A percentile compares a stretch with the other conserved stretches of the same genome.
Evolutionary conservation across 1,140 invertebrate genomes (phyloP).

Genomic region (Bathynomus jamesi): DNA sequence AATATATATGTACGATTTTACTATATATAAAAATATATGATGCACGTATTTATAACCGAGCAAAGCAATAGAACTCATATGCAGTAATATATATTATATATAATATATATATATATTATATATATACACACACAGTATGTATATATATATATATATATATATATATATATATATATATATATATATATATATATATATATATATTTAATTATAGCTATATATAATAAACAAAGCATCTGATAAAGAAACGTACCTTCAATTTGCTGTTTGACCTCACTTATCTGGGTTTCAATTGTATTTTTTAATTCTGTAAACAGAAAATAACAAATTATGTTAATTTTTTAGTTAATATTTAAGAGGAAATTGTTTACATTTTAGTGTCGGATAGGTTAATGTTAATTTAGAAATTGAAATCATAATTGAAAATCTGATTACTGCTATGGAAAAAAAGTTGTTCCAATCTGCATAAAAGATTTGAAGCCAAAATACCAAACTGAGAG

Average conservation of each 20-base stretch:
- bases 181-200: background rate
- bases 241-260: constrained; percentile 72
- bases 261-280: constrained; percentile 86
- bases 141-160: background rate
- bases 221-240: background rate
- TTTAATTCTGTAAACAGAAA: constrained; percentile 74
- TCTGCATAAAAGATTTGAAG: too few relatives aligned
- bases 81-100: background rate
- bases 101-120: background rate
- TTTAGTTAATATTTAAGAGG: constrained; percentile 10
- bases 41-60: too few relatives aligned
- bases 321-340: constrained; percentile 15
- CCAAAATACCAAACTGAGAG: too few relatives aligned
- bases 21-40: background rate
- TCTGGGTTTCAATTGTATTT: constrained; percentile 88
- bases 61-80: too few relatives aligned
- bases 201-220: background rate
- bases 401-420: background rate
- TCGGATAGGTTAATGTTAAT: background rate
- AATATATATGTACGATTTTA: background rate
- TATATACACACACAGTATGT: background rate
- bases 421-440: background rate
- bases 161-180: background rate
- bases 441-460: background rate
- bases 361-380: background rate